phyloP scores from a whole-genome alignment of 2,888 invertebrate species.

The Cheilosia vernalis region DNA sequence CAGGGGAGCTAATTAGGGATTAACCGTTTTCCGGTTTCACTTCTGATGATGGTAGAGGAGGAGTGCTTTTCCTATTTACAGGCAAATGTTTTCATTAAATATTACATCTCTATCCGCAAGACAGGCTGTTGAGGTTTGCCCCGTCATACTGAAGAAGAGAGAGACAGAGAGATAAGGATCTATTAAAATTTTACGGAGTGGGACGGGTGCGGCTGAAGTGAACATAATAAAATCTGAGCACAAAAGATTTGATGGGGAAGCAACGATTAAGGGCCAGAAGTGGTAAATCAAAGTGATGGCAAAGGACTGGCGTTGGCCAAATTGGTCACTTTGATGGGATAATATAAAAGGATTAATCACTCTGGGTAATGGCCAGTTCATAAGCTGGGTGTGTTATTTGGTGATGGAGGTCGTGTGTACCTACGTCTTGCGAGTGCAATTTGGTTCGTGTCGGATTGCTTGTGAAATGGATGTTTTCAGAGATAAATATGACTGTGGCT shows the following conservation, averaged over 20 bases:
- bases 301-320: slow-evolving; percentile 17
- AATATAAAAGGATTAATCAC: slow-evolving; percentile 33
- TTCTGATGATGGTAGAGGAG: not conserved
- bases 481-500: too few species aligned
- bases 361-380: slow-evolving; percentile 1
- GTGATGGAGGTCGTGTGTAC: too few species aligned
- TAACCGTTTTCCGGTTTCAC: slow-evolving; percentile 77
- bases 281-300: slow-evolving; percentile 24
- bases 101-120: slow-evolving; percentile 41
- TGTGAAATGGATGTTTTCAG: too few species aligned
- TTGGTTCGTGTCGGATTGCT: too few species aligned
- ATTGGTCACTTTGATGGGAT: slow-evolving; percentile 31
- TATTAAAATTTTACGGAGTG: slow-evolving; percentile 21
- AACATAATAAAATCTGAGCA: slow-evolving; percentile 43
- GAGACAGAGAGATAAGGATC: not conserved
- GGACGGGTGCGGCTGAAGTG: not conserved
- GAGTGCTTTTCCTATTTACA: not conserved
- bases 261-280: slow-evolving; percentile 44
- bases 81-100: slow-evolving; percentile 48
- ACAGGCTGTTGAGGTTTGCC: slow-evolving; percentile 44
- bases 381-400: not conserved
- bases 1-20: slow-evolving; percentile 83
- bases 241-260: slow-evolving; percentile 33
- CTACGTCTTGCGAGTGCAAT: too few species aligned
- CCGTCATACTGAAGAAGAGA: too few species aligned